phyloP scores from a whole-genome alignment of 2,888 invertebrate genomes.

The Unio delphinus region DNA sequence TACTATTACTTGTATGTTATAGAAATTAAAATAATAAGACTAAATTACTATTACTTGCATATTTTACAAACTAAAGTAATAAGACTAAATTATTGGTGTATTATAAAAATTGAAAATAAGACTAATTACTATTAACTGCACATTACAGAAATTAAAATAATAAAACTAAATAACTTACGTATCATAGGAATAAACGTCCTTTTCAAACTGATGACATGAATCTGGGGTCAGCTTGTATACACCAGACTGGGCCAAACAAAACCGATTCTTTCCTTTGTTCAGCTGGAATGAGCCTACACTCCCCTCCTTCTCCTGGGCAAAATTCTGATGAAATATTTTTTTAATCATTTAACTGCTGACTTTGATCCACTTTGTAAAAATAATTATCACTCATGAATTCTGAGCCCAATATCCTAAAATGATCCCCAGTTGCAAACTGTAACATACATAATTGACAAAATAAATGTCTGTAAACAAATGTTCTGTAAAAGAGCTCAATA shows the following conservation, averaged over 20 bases:
- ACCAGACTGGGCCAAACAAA: slow-evolving; percentile 81
- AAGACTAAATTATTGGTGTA: too few relatives aligned
- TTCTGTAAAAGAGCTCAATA: too few relatives aligned
- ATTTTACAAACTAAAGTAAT: too few relatives aligned
- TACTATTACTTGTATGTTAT: slow-evolving; percentile 13
- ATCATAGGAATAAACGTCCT: slow-evolving; percentile 73
- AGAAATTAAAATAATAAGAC: too few relatives aligned
- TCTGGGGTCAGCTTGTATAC: slow-evolving; percentile 75
- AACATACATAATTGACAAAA: too few relatives aligned
- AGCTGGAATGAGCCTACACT: slow-evolving; percentile 72
- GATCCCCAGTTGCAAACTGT: too few relatives aligned
- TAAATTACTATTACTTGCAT: slow-evolving; percentile 12
- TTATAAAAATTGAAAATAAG: too few relatives aligned
- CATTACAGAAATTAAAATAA: too few relatives aligned
- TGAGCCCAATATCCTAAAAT: too few relatives aligned
- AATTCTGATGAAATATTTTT: slow-evolving; percentile 47
- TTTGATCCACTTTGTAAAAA: background rate
- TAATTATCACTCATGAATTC: too few relatives aligned
- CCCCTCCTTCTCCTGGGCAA: slow-evolving; percentile 64
- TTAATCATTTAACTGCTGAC: background rate
- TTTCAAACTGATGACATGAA: slow-evolving; percentile 86
- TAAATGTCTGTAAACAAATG: too few relatives aligned
- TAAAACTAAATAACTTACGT: slow-evolving; percentile 64
- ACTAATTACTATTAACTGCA: too few relatives aligned
- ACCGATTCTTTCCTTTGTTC: slow-evolving; percentile 79